Conservation (phyloP, 1,140 invertebrate genomes). For the Drosophila sechellia region DNA sequence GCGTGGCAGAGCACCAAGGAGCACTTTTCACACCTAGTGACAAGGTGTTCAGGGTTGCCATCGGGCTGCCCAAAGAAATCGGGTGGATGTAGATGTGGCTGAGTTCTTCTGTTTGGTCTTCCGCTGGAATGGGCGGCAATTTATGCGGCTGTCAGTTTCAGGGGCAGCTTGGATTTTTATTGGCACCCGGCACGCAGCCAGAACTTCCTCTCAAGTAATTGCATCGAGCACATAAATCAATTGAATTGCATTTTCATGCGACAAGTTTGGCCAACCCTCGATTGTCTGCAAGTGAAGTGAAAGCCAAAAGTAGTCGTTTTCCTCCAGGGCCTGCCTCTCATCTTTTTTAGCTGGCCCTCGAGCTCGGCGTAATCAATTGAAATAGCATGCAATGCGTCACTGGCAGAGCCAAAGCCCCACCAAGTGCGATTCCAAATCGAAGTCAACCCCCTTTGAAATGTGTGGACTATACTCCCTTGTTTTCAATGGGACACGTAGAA, state of each 20-base stretch:
- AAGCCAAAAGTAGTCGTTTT: constrained; percentile 76
- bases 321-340: constrained; percentile 64
- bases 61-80: constrained; percentile 10
- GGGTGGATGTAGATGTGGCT: constrained; percentile 2
- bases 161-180: constrained; percentile 74
- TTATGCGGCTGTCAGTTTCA: constrained; percentile 80
- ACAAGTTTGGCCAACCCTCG: constrained; percentile 74
- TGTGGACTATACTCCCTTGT: background rate
- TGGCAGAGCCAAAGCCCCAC: constrained; percentile 36
- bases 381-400: constrained; percentile 70
- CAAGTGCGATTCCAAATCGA: constrained; percentile 15
- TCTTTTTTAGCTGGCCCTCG: constrained; percentile 56
- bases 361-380: constrained; percentile 75
- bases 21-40: constrained; percentile 76
- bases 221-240: constrained; percentile 82
- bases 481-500: constrained; percentile 44
- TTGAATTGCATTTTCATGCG: constrained; percentile 82
- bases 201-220: constrained; percentile 71
- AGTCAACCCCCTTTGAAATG: background rate
- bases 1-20: constrained; percentile 29
- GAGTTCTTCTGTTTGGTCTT: background rate
- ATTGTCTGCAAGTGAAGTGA: constrained; percentile 62
- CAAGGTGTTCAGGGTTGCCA: constrained; percentile 54
- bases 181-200: constrained; percentile 71
- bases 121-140: constrained; percentile 54